A percentile compares a stretch with the other conserved stretches of the same genome.
Conservation (phyloP, 2,113 vertebrate genomes). For the Lepidothrix coronata region DNA sequence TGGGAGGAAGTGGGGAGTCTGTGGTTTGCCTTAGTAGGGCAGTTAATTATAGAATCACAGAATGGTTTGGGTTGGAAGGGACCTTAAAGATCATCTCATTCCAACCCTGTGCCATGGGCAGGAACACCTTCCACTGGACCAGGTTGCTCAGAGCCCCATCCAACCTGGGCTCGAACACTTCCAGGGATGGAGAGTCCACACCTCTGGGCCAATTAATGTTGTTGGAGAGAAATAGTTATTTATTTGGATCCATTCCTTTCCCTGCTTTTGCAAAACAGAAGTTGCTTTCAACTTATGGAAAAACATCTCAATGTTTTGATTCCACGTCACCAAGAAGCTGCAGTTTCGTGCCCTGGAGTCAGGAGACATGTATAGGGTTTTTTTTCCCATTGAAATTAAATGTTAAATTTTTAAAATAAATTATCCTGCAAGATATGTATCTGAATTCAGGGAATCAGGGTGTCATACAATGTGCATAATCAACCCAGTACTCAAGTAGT, state of each 20-base stretch:
- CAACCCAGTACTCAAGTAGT: neutral
- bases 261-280: neutral
- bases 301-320: neutral
- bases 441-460: neutral
- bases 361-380: fast-evolving
- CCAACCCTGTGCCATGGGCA: neutral
- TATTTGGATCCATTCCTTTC: neutral
- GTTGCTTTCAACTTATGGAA: neutral
- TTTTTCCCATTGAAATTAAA: neutral
- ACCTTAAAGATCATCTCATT: neutral
- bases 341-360: neutral
- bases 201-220: neutral
- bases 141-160: neutral
- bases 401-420: neutral
- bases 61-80: neutral
- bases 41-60: neutral
- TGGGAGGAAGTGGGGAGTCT: neutral
- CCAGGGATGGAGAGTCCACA: neutral
- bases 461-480: neutral
- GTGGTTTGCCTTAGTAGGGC: neutral
- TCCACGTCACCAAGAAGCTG: neutral
- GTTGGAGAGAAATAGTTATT: neutral
- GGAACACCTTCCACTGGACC: neutral
- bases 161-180: neutral
- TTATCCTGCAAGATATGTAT: neutral